These are phyloP conservation scores for Sinotaia quadrata DNA, from an alignment of 2,888 invertebrate genomes.

Conservation along the genomic window DNA sequence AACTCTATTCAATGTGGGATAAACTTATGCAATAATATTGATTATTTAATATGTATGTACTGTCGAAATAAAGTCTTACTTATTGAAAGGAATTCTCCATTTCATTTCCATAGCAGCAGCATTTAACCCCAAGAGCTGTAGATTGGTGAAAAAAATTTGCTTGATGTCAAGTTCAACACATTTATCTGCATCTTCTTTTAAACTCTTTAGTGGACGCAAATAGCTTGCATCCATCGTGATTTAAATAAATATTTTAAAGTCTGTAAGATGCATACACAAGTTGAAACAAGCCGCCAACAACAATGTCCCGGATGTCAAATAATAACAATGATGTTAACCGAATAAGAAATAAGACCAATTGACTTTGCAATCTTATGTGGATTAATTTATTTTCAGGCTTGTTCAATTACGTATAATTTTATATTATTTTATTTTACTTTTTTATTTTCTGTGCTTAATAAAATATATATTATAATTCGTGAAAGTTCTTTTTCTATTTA, in stretches of 20 bases:
- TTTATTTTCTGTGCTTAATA: no score
- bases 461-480: no score
- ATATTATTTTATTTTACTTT: no score
- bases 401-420: not conserved
- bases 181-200: not conserved
- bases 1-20: no score
- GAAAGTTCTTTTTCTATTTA: not conserved
- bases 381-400: no score
- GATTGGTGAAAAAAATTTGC: conserved; percentile 66
- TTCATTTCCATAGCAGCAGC: conserved; percentile 57
- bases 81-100: conserved; percentile 66
- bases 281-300: conserved; percentile 31
- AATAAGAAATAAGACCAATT: not conserved
- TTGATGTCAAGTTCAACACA: conserved; percentile 32
- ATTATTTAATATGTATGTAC: no score
- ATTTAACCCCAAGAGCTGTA: conserved; percentile 67
- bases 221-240: conserved; percentile 15
- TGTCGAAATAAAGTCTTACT: no score
- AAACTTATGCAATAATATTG: no score
- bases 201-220: not conserved
- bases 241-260: not conserved
- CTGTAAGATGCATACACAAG: not conserved
- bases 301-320: conserved; percentile 10
- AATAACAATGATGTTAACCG: not conserved
- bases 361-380: not conserved